Evolutionary conservation across 1,140 invertebrate species (phyloP).

Genomic region (Sarcophaga peregrina): DNA sequence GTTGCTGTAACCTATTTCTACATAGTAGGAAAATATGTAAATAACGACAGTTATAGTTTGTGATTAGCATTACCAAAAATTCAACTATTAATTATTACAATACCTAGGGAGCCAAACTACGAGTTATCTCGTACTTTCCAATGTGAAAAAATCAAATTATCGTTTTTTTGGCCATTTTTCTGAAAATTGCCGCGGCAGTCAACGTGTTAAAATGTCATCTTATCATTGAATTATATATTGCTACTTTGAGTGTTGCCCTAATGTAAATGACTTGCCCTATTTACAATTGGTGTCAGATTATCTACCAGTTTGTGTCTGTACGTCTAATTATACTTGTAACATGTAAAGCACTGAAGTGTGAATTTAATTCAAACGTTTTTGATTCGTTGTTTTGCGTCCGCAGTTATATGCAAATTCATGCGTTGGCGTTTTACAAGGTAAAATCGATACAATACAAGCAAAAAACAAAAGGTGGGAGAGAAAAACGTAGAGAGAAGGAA

Average conservation of each 20-base stretch:
- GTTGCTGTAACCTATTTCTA: too few species aligned
- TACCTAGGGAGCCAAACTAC: too few species aligned
- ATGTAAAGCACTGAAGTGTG: constrained; percentile 26
- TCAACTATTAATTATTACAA: too few species aligned
- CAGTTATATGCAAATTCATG: constrained; percentile 32
- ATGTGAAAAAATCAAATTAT: too few species aligned
- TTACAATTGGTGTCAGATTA: background rate
- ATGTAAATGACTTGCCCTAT: background rate
- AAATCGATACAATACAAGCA: background rate
- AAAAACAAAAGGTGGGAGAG: too few species aligned
- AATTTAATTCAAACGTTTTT: constrained; percentile 29
- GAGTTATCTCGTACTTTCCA: too few species aligned
- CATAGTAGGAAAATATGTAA: too few species aligned
- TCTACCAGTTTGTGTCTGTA: background rate
- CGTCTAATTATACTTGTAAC: background rate
- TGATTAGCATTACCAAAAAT: too few species aligned
- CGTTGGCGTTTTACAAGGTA: constrained; percentile 40
- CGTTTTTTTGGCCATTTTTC: too few species aligned
- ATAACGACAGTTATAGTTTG: too few species aligned
- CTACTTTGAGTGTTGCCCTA: background rate
- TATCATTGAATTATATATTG: too few species aligned
- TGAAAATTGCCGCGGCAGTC: too few species aligned
- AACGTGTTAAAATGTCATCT: background rate
- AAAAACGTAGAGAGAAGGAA: constrained; percentile 5
- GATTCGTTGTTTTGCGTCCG: background rate